Evolutionary conservation across 2,888 invertebrate genomes (phyloP).

Genomic region (Parasteatoda lunata): DNA sequence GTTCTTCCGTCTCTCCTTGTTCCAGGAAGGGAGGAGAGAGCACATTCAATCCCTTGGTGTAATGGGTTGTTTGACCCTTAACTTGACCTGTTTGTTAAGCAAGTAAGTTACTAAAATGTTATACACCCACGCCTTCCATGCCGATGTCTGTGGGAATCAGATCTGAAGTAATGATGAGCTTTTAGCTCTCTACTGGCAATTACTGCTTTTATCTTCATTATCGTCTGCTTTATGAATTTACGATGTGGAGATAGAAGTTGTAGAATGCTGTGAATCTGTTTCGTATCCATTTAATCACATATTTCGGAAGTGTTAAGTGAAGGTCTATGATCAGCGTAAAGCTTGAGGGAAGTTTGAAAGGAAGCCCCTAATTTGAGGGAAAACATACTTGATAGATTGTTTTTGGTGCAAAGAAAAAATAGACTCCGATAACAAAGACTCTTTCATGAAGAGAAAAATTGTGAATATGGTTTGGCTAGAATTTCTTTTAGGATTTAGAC

Average conservation of each 20-base stretch:
- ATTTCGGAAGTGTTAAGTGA: background rate
- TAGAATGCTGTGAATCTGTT: background rate
- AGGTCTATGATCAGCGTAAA: background rate
- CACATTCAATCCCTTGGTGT: conserved; percentile 21
- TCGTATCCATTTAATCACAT: background rate
- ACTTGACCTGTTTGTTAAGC: conserved; percentile 31
- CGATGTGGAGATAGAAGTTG: background rate
- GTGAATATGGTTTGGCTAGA: no score
- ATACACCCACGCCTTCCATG: conserved; percentile 24
- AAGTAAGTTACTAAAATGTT: conserved; percentile 33
- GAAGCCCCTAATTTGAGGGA: background rate
- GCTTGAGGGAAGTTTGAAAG: background rate
- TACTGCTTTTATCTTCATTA: background rate
- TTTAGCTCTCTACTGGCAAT: background rate
- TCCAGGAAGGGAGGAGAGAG: conserved; percentile 15
- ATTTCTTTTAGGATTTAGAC: no score
- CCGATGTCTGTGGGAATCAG: background rate
- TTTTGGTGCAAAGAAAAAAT: background rate
- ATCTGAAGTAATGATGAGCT: background rate
- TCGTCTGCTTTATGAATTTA: background rate
- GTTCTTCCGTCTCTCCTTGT: background rate
- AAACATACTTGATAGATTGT: background rate
- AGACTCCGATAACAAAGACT: no score
- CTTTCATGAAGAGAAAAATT: no score
- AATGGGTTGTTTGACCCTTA: conserved; percentile 41